Evolutionary conservation across 2,113 vertebrate genomes (phyloP), one percentile per base, ranked within the genome.

Genomic region (Istiophorus platypterus): DNA sequence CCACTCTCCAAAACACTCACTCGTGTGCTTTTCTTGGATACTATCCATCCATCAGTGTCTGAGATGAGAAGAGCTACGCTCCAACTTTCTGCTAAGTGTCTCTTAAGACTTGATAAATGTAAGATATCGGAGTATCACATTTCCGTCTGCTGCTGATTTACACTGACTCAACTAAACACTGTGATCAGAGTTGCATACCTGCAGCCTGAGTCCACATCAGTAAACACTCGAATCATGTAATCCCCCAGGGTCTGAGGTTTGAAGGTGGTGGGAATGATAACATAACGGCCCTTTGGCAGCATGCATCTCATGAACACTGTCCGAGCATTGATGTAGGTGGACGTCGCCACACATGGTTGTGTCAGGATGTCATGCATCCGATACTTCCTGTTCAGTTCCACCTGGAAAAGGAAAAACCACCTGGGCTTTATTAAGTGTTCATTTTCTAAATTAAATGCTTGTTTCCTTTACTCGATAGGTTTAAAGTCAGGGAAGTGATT

Each of bases 311-410:
- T 78, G 82, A 97, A 98, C 70, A 99, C 95, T 0, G 95, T 94
- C 39, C 97, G 96, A 0, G 96, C 95, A n/a, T 98, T 96, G 31
- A 96, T 96, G 77, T 97, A 99, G 0, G 78, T 92, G 7, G 97
- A 97, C 0, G 95, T 96, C 1, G 73, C 92, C 42, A 95, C 89
- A 17, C 84, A 92, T 72, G 94, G 90, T 73, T 98, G 98, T 67
- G 96, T 96, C 20, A 97, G 91, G 9, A 98, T 88, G 84, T 95
- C 94, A 66, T 99, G 98, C 79, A 99, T 93, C 24, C 98, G 94
- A 63, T 96, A 99, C 57, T 92, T 95, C 45, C 98, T 96, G 91
- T 99, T 99, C 29, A 95, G 69, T 84, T 99, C 98, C 90, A 99
- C 98, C 98, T 99, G 75, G 11, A 64, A 74, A 54, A 49, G 1